Evolutionary conservation across 1,140 invertebrate genomes (phyloP), one percentile per base, ranked within the genome.

Genomic region (Parasteatoda tepidariorum): DNA sequence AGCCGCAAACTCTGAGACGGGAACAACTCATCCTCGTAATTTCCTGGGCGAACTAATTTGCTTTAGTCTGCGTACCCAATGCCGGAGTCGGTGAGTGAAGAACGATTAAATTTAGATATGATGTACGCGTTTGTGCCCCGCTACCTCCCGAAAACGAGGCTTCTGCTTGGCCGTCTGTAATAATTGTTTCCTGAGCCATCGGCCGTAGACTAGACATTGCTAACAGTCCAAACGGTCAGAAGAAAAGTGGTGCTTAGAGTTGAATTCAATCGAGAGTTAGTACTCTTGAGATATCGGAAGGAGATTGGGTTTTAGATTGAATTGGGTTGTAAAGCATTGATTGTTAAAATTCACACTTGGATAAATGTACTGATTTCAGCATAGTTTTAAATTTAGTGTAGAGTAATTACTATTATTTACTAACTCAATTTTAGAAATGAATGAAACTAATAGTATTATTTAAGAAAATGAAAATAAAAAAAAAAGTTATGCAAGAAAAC

Each of bases 61-160:
- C 67, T 82, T 71, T 82, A 62, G 78, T 59, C 38, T 48, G 18
- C 38, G 18, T 13, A 68, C 57, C 57, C 24, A 59, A 61, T 71
- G 66, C 78, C 22, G 33, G 73, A 76, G 48, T 62, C 73, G 24
- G 55, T 31, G 33, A 28, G 73, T 33, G 30, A 55, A 71, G 67
- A 28, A 31, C 78, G 78, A 82, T 82, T 82, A 82, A 82, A 82
- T 82, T 82, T 82, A 71, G 78, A 82, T 82, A 82, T 82, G 78
- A 71, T 82, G 68, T 82, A 82, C 57, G 67, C 64, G 34, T 79
- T 79, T 38, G 41, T 64, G 76, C 62, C 64, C 48, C 48, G 76
- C 34, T 79, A 57, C 62, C 34, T 61, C 66, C 22, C 26, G 61
- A 57, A 64, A 59, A 28, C 59, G 59, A n/a, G 34, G 59, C 24